These are phyloP conservation scores for Steinernema khuongi DNA, from an alignment of 1,140 invertebrate genomes.

Conservation along the genomic window DNA sequence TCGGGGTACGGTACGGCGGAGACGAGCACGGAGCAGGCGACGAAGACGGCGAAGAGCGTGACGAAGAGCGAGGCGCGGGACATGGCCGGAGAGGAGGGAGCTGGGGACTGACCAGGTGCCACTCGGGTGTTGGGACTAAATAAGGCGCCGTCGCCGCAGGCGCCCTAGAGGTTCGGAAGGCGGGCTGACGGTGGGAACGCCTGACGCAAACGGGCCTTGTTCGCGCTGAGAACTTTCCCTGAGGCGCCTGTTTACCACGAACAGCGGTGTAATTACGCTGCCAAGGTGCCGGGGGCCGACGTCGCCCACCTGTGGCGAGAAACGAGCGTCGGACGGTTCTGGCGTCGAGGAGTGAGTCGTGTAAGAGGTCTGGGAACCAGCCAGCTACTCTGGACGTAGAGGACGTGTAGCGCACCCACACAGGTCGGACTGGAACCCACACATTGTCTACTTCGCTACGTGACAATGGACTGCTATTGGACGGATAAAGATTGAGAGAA, in stretches of 20 bases:
- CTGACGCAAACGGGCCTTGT: not conserved
- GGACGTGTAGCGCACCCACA: too few species aligned
- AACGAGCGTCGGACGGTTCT: too few species aligned
- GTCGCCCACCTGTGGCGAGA: conserved; percentile 3
- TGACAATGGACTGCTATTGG: too few species aligned
- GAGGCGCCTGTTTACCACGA: not conserved
- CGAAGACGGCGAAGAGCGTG: not conserved
- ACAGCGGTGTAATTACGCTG: not conserved
- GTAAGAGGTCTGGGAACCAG: too few species aligned
- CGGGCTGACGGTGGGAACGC: not conserved
- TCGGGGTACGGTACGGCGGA: conserved; percentile 7
- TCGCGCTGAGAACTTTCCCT: not conserved
- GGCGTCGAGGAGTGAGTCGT: too few species aligned
- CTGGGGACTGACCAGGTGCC: not conserved
- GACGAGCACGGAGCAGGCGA: not conserved
- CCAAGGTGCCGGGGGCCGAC: too few species aligned
- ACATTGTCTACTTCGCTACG: too few species aligned
- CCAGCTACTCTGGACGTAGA: too few species aligned
- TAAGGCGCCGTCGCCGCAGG: not conserved
- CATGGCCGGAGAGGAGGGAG: not conserved
- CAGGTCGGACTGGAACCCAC: too few species aligned
- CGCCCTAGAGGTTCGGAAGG: not conserved
- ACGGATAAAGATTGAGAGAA: too few species aligned
- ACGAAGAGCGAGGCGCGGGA: not conserved
- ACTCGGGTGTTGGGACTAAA: not conserved